phyloP scores from a whole-genome alignment of 1,140 invertebrate genomes.

The Ditylenchus dipsaci region DNA sequence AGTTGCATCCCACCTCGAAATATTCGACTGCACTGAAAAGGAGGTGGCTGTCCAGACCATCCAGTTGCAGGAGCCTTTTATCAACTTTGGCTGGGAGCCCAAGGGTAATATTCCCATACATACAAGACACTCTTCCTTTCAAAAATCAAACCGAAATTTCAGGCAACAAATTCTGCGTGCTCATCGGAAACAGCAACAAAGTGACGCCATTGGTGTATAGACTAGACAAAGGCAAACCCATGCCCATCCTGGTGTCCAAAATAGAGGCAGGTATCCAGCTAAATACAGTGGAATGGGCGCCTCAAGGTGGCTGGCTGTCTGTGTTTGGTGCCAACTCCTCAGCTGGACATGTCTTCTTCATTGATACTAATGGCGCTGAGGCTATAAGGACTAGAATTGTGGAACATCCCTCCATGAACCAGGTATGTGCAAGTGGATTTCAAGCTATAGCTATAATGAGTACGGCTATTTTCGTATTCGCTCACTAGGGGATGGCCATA shows the following conservation, averaged over 20 bases:
- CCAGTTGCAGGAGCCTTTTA: slow-evolving; percentile 66
- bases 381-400: slow-evolving; percentile 46
- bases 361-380: slow-evolving; percentile 53
- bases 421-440: slow-evolving; percentile 25
- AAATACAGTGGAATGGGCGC: slow-evolving; percentile 50
- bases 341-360: slow-evolving; percentile 50
- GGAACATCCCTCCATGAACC: slow-evolving; percentile 54
- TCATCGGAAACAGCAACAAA: slow-evolving; percentile 43
- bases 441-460: not conserved
- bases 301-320: slow-evolving; percentile 51
- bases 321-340: slow-evolving; percentile 46
- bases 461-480: not conserved
- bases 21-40: slow-evolving; percentile 85
- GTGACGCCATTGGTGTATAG: slow-evolving; percentile 52
- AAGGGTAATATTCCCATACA: slow-evolving; percentile 66
- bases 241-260: slow-evolving; percentile 48
- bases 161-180: slow-evolving; percentile 56
- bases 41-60: slow-evolving; percentile 92
- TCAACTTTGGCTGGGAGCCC: slow-evolving; percentile 97
- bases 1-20: slow-evolving; percentile 97
- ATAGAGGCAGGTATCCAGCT: slow-evolving; percentile 53
- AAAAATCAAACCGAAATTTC: slow-evolving; percentile 15
- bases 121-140: no score
- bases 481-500: no score
- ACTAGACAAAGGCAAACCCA: slow-evolving; percentile 49